Conservation (phyloP, 2,888 invertebrate species). For the Nomada ruficornis region DNA sequence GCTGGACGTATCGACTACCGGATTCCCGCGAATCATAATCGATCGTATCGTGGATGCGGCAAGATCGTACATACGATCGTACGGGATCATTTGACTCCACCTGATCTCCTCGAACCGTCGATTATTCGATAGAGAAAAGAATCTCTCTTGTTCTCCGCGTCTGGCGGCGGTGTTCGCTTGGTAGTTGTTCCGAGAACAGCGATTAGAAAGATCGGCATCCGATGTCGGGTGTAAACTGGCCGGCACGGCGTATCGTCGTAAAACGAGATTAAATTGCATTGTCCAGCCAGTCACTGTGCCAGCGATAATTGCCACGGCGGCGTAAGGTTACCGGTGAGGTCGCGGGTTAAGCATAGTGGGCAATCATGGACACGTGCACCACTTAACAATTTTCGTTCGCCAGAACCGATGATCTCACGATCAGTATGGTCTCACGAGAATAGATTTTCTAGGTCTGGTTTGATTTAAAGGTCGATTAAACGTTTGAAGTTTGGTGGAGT, state of each 20-base stretch:
- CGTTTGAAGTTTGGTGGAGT: slow-evolving; percentile 1
- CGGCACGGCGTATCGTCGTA: slow-evolving; percentile 35
- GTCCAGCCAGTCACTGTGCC: slow-evolving; percentile 30
- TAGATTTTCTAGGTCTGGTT: slow-evolving; percentile 6
- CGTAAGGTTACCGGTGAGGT: slow-evolving; percentile 52
- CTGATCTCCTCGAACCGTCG: neutral
- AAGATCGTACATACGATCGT: neutral
- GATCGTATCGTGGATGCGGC: slow-evolving; percentile 53
- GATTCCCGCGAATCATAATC: slow-evolving; percentile 60
- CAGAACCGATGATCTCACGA: neutral
- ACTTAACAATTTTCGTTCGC: slow-evolving; percentile 35
- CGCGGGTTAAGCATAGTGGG: slow-evolving; percentile 31
- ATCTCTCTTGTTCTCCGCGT: neutral
- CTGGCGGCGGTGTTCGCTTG: neutral
- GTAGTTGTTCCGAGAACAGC: slow-evolving; percentile 34
- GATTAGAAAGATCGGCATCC: slow-evolving; percentile 59
- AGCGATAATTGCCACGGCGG: slow-evolving; percentile 56
- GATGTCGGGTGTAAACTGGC: slow-evolving; percentile 49
- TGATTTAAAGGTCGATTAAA: slow-evolving; percentile 18
- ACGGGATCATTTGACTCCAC: neutral
- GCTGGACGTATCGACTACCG: slow-evolving; percentile 42
- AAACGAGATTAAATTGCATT: slow-evolving; percentile 65
- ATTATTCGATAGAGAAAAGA: slow-evolving; percentile 3
- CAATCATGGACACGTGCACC: slow-evolving; percentile 15
- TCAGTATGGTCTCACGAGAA: neutral